Evolutionary conservation across 2,113 vertebrate genomes (phyloP).

Genomic region (Atractosteus spatula): DNA sequence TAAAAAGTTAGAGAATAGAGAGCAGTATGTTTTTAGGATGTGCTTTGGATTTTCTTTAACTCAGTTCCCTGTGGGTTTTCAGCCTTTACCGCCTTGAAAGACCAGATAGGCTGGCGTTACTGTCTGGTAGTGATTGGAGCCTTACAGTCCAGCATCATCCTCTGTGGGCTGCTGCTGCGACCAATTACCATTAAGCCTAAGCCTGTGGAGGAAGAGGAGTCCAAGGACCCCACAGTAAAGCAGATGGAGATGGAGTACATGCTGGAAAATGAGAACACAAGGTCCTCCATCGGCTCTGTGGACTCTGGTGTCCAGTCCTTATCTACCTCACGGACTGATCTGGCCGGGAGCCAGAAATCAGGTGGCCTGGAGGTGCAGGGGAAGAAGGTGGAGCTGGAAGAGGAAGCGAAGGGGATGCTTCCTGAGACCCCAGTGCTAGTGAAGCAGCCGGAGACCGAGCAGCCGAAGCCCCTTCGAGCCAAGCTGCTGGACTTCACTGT

Average conservation of each 20-base stretch:
- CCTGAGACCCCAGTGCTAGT: not conserved
- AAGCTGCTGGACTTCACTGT: constrained; percentile 85
- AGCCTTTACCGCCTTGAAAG: constrained; percentile 81
- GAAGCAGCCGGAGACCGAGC: constrained; percentile 13
- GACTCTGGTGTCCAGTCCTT: constrained; percentile 89
- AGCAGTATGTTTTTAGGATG: no score
- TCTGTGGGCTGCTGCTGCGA: constrained; percentile 77
- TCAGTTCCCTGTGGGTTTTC: constrained; percentile 4
- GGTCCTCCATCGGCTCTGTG: constrained; percentile 80
- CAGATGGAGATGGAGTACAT: constrained; percentile 67
- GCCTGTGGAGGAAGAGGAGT: constrained; percentile 36
- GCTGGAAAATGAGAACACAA: constrained; percentile 84
- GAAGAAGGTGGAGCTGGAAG: constrained; percentile 30
- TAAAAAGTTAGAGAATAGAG: no score
- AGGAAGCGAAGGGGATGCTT: constrained; percentile 20
- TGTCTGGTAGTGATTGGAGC: constrained; percentile 79
- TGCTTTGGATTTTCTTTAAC: no score
- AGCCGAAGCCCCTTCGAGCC: not conserved
- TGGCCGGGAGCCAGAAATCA: constrained; percentile 41
- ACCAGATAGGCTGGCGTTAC: constrained; percentile 81
- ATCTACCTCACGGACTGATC: constrained; percentile 71
- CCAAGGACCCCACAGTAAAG: constrained; percentile 36
- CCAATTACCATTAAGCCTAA: constrained; percentile 72
- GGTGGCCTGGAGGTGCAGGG: constrained; percentile 26
- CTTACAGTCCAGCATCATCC: constrained; percentile 76